Evolutionary conservation across 2,797 vertebrate species (phyloP).

Genomic region (Tamandua tetradactyla): DNA sequence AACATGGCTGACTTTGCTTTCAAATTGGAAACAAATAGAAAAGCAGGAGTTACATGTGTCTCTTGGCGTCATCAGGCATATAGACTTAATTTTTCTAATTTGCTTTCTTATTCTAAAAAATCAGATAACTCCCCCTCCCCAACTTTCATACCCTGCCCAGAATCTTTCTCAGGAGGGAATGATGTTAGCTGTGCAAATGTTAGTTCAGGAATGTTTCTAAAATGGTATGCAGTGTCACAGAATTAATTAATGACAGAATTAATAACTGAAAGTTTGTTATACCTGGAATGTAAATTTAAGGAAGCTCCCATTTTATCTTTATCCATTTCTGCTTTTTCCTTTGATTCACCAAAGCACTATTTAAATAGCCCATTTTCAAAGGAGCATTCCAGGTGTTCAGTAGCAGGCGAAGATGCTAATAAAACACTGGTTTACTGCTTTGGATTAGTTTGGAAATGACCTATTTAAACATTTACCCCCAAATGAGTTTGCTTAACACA

Average conservation of each 20-base stretch:
- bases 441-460: background rate
- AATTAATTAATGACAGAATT: background rate
- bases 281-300: background rate
- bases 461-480: background rate
- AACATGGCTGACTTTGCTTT: background rate
- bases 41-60: background rate
- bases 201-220: background rate
- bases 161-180: background rate
- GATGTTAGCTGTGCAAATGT: background rate
- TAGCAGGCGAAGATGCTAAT: background rate
- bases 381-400: background rate
- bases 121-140: background rate
- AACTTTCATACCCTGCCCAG: background rate
- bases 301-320: background rate
- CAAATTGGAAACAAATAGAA: background rate
- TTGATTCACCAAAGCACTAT: background rate
- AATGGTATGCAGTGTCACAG: background rate
- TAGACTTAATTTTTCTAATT: background rate
- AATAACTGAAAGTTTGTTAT: background rate
- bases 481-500: slow-evolving; percentile 11
- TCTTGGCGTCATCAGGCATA: background rate
- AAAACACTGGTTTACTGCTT: background rate
- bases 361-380: slow-evolving; percentile 5
- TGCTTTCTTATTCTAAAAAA: background rate
- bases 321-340: background rate